A percentile compares a stretch with the other conserved stretches of the same genome.
These are phyloP conservation scores for Hesperia comma DNA, from an alignment of 2,888 invertebrate genomes.

Conservation along the genomic window DNA sequence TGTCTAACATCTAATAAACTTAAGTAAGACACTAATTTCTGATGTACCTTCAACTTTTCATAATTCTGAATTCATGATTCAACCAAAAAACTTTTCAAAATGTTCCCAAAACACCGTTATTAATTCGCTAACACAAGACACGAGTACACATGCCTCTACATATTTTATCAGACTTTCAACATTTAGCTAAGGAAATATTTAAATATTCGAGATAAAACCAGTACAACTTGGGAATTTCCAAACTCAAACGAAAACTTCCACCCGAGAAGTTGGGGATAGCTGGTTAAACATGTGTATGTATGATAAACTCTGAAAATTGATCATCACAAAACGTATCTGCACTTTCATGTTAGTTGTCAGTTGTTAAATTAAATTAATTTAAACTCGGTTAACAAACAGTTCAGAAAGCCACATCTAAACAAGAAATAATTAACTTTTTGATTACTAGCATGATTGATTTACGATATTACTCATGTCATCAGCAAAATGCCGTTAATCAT, in stretches of 20 bases:
- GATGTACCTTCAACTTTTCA: neutral
- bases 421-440: too few species aligned
- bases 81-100: neutral
- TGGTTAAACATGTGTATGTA: constrained; percentile 27
- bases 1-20: too few species aligned
- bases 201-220: constrained; percentile 34
- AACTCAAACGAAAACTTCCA: constrained; percentile 23
- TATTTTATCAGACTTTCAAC: constrained; percentile 26
- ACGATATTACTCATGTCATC: too few species aligned
- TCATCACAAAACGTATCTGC: neutral
- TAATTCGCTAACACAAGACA: constrained; percentile 21
- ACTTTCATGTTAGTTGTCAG: neutral
- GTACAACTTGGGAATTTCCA: constrained; percentile 29
- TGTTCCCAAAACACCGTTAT: constrained; percentile 6
- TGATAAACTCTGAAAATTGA: constrained; percentile 5
- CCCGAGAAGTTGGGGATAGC: neutral
- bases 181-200: constrained; percentile 33
- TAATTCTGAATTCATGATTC: neutral
- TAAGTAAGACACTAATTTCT: neutral
- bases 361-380: neutral
- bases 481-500: too few species aligned
- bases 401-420: too few species aligned
- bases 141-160: constrained; percentile 29
- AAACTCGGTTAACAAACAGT: too few species aligned
- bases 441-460: too few species aligned